A percentile compares a stretch with the other conserved stretches of the same genome.
These are phyloP conservation scores for Steinernema carpocapsae DNA, from an alignment of 2,888 invertebrate genomes.

Conservation along the genomic window DNA sequence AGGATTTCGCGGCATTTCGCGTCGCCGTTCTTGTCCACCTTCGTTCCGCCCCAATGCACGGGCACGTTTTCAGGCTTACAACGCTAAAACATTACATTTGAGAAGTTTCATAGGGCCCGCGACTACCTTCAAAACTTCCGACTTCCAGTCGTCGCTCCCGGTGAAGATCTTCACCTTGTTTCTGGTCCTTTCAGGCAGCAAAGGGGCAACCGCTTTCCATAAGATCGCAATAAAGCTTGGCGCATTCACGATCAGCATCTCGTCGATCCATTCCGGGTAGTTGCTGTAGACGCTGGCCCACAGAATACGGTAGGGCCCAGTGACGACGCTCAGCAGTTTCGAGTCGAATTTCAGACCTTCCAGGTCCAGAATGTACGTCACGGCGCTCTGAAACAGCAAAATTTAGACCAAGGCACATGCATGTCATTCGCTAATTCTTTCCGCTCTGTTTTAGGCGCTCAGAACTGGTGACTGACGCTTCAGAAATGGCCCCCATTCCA, in stretches of 20 bases:
- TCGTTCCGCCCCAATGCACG: conserved; percentile 59
- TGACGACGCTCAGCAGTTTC: conserved; percentile 54
- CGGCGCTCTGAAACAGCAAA: conserved; percentile 39
- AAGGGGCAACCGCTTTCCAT: conserved; percentile 59
- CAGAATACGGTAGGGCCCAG: conserved; percentile 60
- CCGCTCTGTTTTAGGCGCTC: not conserved
- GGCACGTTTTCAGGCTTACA: conserved; percentile 50
- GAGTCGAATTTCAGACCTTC: conserved; percentile 61
- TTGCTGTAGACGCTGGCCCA: conserved; percentile 61
- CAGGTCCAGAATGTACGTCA: conserved; percentile 59
- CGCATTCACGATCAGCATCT: conserved; percentile 57
- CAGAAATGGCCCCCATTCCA: too few relatives aligned
- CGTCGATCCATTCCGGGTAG: conserved; percentile 61
- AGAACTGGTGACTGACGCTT: too few relatives aligned
- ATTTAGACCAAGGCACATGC: too few relatives aligned
- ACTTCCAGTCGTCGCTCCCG: conserved; percentile 50
- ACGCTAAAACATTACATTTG: conserved; percentile 7
- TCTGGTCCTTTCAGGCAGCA: conserved; percentile 60
- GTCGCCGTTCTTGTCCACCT: conserved; percentile 54
- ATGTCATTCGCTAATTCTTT: not conserved
- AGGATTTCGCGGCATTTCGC: conserved; percentile 53
- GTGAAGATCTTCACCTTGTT: conserved; percentile 54
- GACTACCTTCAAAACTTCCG: conserved; percentile 27
- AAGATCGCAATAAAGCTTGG: conserved; percentile 58
- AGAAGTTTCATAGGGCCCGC: too few relatives aligned